phyloP scores from a whole-genome alignment of 2,888 invertebrate species.

The Tiliacea citrago region DNA sequence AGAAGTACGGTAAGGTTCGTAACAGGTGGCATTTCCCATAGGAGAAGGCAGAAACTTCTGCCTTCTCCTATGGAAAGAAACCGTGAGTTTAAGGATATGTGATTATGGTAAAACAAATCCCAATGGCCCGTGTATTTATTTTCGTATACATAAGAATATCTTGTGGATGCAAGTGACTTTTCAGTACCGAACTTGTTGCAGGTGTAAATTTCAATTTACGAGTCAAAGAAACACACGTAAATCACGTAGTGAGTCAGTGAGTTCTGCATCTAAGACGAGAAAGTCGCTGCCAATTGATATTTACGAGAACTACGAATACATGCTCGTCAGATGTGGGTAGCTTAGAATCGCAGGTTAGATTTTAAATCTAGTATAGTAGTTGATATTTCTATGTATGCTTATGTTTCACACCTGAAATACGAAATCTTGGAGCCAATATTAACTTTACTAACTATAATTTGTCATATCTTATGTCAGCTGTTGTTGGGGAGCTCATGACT shows the following conservation, averaged over 20 bases:
- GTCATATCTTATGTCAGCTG: background rate
- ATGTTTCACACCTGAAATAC: background rate
- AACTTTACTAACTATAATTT: background rate
- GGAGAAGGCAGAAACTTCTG: too few relatives aligned
- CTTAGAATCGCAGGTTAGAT: background rate
- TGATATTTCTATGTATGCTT: background rate
- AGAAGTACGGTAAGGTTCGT: too few relatives aligned
- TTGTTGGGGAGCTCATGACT: too few relatives aligned
- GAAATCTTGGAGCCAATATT: background rate
- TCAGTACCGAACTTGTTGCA: background rate
- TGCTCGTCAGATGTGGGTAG: background rate
- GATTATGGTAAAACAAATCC: too few relatives aligned
- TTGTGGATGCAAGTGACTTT: background rate
- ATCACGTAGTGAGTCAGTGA: constrained; percentile 8
- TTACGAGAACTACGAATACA: constrained; percentile 31
- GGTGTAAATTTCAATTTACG: constrained; percentile 24
- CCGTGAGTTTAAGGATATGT: too few relatives aligned
- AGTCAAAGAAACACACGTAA: constrained; percentile 2
- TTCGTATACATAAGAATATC: background rate
- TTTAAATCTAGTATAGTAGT: background rate
- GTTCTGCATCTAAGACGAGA: constrained; percentile 5
- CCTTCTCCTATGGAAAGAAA: too few relatives aligned
- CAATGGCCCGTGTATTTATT: background rate
- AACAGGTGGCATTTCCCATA: too few relatives aligned
- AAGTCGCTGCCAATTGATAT: constrained; percentile 40